A percentile compares a stretch with the other conserved stretches of the same genome.
Evolutionary conservation across 2,113 vertebrate species (phyloP).

Genomic region (Protomyctophum bolini): DNA sequence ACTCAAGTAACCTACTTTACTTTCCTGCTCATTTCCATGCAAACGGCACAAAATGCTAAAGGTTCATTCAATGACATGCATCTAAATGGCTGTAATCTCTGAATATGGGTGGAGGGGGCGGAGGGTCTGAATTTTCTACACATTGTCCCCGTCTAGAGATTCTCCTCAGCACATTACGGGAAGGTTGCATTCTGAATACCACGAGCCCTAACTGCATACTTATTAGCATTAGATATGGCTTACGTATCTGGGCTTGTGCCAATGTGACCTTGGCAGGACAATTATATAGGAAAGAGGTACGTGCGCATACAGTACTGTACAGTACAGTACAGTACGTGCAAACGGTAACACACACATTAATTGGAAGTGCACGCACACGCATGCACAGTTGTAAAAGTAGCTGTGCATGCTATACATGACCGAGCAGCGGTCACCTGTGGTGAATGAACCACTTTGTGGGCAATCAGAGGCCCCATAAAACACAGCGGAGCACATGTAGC

Average conservation of each 20-base stretch:
- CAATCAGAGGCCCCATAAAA: constrained; percentile 45
- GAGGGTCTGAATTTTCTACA: constrained; percentile 43
- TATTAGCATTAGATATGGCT: constrained; percentile 43
- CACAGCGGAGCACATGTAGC: constrained; percentile 27
- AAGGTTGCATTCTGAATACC: constrained; percentile 40
- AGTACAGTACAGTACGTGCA: constrained; percentile 22
- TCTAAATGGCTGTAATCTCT: constrained; percentile 15
- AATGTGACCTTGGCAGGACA: constrained; percentile 49
- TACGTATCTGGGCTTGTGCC: constrained; percentile 36
- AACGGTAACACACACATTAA: constrained; percentile 7
- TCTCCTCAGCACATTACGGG: constrained; percentile 36
- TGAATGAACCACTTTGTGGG: constrained; percentile 64
- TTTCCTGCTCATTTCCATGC: constrained; percentile 24
- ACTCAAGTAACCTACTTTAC: background rate
- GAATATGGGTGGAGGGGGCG: constrained; percentile 3
- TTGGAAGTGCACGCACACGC: no score
- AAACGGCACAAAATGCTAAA: constrained; percentile 20
- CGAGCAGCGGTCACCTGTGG: constrained; percentile 56
- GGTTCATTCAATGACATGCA: constrained; percentile 18
- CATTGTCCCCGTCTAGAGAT: constrained; percentile 35
- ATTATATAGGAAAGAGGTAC: constrained; percentile 13
- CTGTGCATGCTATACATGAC: constrained; percentile 42
- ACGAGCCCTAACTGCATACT: constrained; percentile 34
- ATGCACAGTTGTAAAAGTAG: background rate
- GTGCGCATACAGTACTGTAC: background rate